phyloP scores from a whole-genome alignment of 1,140 invertebrate species.

The Drosophila subpulchrella region DNA sequence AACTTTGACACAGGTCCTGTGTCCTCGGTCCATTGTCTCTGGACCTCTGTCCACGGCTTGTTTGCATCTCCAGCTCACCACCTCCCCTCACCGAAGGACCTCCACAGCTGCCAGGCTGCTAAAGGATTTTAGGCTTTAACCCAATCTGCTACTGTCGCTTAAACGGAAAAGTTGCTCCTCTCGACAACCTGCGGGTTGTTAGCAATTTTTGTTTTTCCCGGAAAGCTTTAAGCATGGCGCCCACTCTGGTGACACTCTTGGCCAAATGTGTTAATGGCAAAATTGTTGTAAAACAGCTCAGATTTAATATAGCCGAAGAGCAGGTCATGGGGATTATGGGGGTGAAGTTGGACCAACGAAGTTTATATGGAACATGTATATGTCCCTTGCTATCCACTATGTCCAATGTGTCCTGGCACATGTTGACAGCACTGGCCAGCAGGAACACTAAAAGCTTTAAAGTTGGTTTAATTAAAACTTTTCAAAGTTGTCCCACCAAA shows the following conservation, averaged over 20 bases:
- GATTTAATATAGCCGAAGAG: slow-evolving; percentile 56
- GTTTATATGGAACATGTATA: slow-evolving; percentile 9
- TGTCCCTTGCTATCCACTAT: slow-evolving; percentile 12
- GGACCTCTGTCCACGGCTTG: slow-evolving; percentile 23
- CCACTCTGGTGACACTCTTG: slow-evolving; percentile 30
- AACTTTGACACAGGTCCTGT: slow-evolving; percentile 63
- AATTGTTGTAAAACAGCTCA: slow-evolving; percentile 54
- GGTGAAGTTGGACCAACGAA: not conserved
- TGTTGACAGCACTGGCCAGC: slow-evolving; percentile 59
- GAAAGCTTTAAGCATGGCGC: slow-evolving; percentile 45
- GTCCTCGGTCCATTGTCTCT: slow-evolving; percentile 20
- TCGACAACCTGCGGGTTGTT: slow-evolving; percentile 31
- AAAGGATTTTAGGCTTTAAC: slow-evolving; percentile 73
- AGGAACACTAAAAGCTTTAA: slow-evolving; percentile 67
- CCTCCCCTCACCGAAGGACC: not conserved
- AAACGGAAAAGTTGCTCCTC: slow-evolving; percentile 42
- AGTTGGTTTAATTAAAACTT: slow-evolving; percentile 79
- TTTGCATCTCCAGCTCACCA: slow-evolving; percentile 27
- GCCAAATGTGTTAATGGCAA: slow-evolving; percentile 69
- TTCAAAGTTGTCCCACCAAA: slow-evolving; percentile 37
- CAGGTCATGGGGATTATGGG: not conserved
- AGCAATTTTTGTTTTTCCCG: slow-evolving; percentile 7
- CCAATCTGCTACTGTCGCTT: slow-evolving; percentile 31
- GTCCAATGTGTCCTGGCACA: slow-evolving; percentile 23
- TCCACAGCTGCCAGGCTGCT: slow-evolving; percentile 51